Conservation (phyloP, 2,797 vertebrate genomes). For the Megalops cyprinoides region DNA sequence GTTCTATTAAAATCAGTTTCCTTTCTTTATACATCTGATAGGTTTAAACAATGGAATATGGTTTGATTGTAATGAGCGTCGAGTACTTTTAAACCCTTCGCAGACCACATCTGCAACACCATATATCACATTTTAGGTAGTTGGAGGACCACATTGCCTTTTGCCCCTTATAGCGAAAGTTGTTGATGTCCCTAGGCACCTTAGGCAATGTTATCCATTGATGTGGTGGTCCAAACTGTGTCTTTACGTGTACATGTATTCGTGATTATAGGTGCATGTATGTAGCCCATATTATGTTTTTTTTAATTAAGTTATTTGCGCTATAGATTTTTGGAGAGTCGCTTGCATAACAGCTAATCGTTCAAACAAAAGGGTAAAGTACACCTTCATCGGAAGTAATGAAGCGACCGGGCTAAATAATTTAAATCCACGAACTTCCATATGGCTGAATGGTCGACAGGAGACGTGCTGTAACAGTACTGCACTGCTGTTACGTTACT, state of each 20-base stretch:
- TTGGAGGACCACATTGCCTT: not conserved
- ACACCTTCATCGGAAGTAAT: slow-evolving; percentile 76
- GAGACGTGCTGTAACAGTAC: slow-evolving; percentile 53
- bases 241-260: not conserved
- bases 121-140: not conserved
- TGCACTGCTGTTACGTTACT: slow-evolving; percentile 53
- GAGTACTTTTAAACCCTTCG: not conserved
- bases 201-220: not conserved
- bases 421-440: slow-evolving; percentile 76
- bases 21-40: not conserved
- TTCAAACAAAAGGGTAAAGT: slow-evolving; percentile 71
- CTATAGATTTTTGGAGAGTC: too few relatives aligned
- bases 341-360: slow-evolving; percentile 60
- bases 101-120: not conserved
- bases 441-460: slow-evolving; percentile 74
- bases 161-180: not conserved
- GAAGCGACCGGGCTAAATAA: slow-evolving; percentile 79
- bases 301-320: too few relatives aligned
- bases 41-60: not conserved
- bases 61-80: not conserved
- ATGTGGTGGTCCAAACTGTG: not conserved
- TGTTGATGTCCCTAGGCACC: not conserved
- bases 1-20: slow-evolving; percentile 10
- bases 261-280: not conserved
- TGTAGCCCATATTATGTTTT: too few relatives aligned